Evolutionary conservation across 2,797 vertebrate genomes (phyloP).

Genomic region (Pitangus sulphuratus): DNA sequence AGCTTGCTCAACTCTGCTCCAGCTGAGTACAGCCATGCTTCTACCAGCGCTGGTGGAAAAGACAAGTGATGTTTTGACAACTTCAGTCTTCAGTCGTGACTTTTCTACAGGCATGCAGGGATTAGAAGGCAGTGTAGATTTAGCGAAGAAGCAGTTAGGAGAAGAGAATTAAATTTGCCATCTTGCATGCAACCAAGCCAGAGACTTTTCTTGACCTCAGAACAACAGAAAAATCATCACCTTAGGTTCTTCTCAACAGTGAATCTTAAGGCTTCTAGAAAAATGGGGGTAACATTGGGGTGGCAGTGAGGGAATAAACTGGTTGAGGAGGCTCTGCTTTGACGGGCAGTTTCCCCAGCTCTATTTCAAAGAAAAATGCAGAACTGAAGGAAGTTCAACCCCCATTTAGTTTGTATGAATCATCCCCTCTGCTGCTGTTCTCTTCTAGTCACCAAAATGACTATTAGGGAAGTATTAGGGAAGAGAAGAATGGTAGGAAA

Average conservation of each 20-base stretch:
- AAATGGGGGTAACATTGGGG: rapidly evolving
- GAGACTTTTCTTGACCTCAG: not conserved
- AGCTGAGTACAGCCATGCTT: slow-evolving; percentile 32
- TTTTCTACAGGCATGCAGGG: slow-evolving; percentile 7
- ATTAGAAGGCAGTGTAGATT: not conserved
- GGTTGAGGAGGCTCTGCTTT: not conserved
- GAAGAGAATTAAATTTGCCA: slow-evolving; percentile 6
- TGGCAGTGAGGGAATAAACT: not conserved
- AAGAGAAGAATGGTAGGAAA: not conserved
- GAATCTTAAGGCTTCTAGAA: not conserved
- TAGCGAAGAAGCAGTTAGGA: slow-evolving; percentile 4
- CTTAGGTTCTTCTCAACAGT: not conserved
- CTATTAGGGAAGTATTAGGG: not conserved
- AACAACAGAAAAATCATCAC: not conserved
- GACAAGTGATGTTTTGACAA: slow-evolving; percentile 59
- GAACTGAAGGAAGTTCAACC: not conserved
- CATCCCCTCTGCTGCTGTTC: not conserved
- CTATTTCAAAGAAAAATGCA: not conserved
- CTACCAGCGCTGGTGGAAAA: slow-evolving; percentile 23
- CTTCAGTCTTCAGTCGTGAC: slow-evolving; percentile 40
- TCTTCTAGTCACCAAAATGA: not conserved
- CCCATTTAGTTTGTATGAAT: not conserved
- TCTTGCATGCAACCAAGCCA: not conserved
- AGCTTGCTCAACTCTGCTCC: not conserved
- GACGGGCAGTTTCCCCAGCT: not conserved